Percentiles rank a stretch among this genome's conserved stretches.
Conservation (phyloP, 1,140 invertebrate genomes). For the Philaenus spumarius region DNA sequence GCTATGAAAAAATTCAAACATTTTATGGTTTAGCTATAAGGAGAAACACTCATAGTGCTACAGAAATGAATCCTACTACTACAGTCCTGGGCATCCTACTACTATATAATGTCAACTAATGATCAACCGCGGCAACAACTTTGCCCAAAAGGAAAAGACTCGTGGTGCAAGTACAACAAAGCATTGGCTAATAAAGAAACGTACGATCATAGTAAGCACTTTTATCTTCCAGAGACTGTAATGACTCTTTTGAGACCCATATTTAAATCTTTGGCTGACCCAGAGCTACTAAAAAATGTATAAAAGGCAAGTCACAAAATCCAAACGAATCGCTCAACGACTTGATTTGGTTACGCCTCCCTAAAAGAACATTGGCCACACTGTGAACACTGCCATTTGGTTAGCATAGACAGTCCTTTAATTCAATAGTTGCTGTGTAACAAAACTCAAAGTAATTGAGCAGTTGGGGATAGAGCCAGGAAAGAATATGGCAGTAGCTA, state of each 20-base stretch:
- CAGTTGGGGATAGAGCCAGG: too few species aligned
- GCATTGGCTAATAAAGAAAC: not conserved
- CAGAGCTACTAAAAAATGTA: slow-evolving; percentile 4
- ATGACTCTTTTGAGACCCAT: slow-evolving; percentile 12
- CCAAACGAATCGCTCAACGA: slow-evolving; percentile 14
- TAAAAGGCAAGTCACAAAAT: slow-evolving; percentile 18
- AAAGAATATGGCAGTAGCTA: too few species aligned
- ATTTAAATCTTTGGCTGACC: slow-evolving; percentile 13
- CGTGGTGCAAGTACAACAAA: slow-evolving; percentile 21
- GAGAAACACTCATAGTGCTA: not conserved
- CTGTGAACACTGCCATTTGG: too few species aligned
- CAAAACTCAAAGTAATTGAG: too few species aligned
- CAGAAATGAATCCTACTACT: not conserved
- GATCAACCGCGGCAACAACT: slow-evolving; percentile 15
- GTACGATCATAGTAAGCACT: slow-evolving; percentile 13
- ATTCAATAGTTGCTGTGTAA: too few species aligned
- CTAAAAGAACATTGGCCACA: too few species aligned
- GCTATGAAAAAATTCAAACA: not conserved
- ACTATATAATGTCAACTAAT: slow-evolving; percentile 18
- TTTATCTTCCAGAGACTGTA: slow-evolving; percentile 5
- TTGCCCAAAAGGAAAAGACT: slow-evolving; percentile 8
- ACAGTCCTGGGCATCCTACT: slow-evolving; percentile 4
- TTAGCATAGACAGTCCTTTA: too few species aligned
- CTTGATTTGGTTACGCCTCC: slow-evolving; percentile 2
- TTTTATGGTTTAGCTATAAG: slow-evolving; percentile 13